Evolutionary conservation across 1,140 invertebrate species (phyloP), one percentile per base, ranked within the genome.

Genomic region (Zeugodacus cucurbitae): DNA sequence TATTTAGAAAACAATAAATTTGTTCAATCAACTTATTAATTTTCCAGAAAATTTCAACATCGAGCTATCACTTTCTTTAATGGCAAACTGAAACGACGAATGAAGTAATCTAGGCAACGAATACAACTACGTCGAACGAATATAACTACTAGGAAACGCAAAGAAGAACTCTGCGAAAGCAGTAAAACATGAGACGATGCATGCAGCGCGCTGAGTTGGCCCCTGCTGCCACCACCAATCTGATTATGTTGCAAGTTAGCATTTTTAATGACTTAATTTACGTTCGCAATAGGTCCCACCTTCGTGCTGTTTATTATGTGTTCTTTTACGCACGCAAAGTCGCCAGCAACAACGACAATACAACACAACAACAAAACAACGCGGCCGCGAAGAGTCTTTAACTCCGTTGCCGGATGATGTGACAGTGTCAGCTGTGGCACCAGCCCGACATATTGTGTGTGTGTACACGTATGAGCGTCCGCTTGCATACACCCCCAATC

Each of bases 181-280:
- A 87, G 26, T 87, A 87, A 87, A 87, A 67, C 41, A 26, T 34
- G 5, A 58, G 64, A 17, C 37, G 22, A 37, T 32, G 58, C 22
- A 29, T 4, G 14, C 48, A 10, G 48, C 20, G 14, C 48, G 14
- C 17, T 54, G 48, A 17, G 48, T 54, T 17, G 48, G 67, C 34
- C 67, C 5, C 34, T 26, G 37, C 87, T 20, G 41, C 59, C n/a
- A 11, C 29, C 62, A 22, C 59, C 37, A 44, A n/a, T 26, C 41
- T 87, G 62, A 67, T 87, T 62, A 67, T 70, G 34, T 67, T 86
- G 88, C 82, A 86, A 67, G 88, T 88, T 67, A 88, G 58, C 44
- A 88, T 87, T 88, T 88, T 88, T 88, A 88, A 88, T 88, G 88
- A 88, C 88, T 88, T 88, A 88, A 88, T 88, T 88, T 87, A 88